These are phyloP conservation scores for Lithosia quadra DNA, from an alignment of 2,888 invertebrate genomes.

Conservation along the genomic window DNA sequence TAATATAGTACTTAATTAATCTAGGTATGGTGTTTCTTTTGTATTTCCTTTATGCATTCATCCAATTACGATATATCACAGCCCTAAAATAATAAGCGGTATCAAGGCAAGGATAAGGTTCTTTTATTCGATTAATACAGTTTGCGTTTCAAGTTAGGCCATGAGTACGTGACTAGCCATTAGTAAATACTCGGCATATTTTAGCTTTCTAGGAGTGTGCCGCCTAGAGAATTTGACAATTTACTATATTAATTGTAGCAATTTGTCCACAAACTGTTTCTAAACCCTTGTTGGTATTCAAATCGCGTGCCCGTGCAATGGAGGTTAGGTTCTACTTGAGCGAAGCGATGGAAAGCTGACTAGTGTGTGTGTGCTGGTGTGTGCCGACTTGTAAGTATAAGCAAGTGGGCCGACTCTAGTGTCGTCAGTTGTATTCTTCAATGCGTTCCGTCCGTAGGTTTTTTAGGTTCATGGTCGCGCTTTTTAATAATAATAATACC, in stretches of 20 bases:
- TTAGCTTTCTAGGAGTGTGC: conserved; percentile 11
- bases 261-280: conserved; percentile 10
- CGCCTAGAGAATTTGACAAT: conserved; percentile 5
- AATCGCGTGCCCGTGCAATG: background rate
- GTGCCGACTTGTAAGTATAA: too few species aligned
- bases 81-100: too few species aligned
- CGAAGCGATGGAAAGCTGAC: background rate
- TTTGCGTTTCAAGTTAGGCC: background rate
- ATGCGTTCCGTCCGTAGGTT: too few species aligned
- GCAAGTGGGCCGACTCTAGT: too few species aligned
- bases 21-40: too few species aligned
- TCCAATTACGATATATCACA: too few species aligned
- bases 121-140: background rate
- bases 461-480: too few species aligned
- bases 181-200: conserved; percentile 19
- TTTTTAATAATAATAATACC: too few species aligned
- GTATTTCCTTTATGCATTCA: too few species aligned
- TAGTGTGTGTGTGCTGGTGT: too few species aligned
- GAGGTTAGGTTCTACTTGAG: background rate
- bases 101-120: background rate
- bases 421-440: too few species aligned
- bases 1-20: too few species aligned
- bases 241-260: conserved; percentile 9
- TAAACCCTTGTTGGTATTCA: conserved; percentile 5
- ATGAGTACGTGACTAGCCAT: conserved; percentile 4